Base-by-base conservation (phyloP, 2,797 vertebrate genomes). In the Bradypus variegatus region DNA sequence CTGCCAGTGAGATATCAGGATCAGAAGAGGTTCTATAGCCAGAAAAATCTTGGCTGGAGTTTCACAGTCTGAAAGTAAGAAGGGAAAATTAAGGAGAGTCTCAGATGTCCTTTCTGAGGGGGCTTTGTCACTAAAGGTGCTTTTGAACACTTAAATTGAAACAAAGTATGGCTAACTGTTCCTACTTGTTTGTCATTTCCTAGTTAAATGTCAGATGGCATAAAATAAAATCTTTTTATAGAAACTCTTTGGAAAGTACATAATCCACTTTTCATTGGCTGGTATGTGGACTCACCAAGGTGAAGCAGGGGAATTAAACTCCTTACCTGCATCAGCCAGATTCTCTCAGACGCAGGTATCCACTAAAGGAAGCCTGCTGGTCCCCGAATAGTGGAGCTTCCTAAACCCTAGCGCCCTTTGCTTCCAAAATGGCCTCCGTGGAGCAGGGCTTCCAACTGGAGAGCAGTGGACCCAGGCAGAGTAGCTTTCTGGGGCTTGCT, bases 21-120 rank as follows among this genome's bases (percentile, higher is more conserved):
- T 76, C 58, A 5, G 73, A 85, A 93, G 67, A 93, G 67, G 36
- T 77, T 87, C 73, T 25, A 53, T 41, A 58, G 78, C 64, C 45
- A 91, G 87, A 53, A 95, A 58, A 92, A 70, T 31, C 50, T 81
- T 90, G 93, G 91, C 69, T 83, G 72, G 33, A 25, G 23, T 93
- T 86, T 82, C 85, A 80, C 0, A 19, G 27, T 81, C 69, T 85
- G 77, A 31, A 89, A 89, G 53, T 64, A 80, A 93, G 78, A 72
- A 80, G 65, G 80, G 77, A 87, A 94, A 92, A 89, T 41, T 4
- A 31, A 72, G 70, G 41, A 92, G 85, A 29, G 69, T 70, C 29
- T 53, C 8, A 60, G 70, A 82, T 48, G 88, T 73, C 16, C 80
- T 53, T 65, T 91, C 77, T 78, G 48, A 29, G 38, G 53, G 33